Percentiles rank a stretch among this genome's conserved stretches.
These are phyloP conservation scores for Rugalucina vietnamica DNA, from an alignment of 2,888 invertebrate species.

Conservation along the genomic window DNA sequence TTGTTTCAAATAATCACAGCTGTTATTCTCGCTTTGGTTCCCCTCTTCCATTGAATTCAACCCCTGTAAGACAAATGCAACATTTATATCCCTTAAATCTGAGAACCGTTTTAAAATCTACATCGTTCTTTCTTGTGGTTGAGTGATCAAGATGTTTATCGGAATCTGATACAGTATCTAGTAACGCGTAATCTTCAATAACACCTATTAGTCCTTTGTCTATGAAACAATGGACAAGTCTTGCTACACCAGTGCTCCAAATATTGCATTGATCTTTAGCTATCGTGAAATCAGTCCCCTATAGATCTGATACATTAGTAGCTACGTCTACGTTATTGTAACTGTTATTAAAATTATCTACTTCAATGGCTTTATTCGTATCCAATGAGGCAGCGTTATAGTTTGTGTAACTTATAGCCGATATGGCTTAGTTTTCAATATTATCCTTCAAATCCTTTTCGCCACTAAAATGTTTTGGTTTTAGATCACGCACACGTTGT, in stretches of 20 bases:
- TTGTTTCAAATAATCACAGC: conserved; percentile 7
- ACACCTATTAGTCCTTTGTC: background rate
- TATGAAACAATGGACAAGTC: background rate
- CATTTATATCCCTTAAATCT: background rate
- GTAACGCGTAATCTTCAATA: background rate
- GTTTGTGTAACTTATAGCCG: background rate
- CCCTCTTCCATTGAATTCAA: background rate
- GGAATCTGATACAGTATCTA: background rate
- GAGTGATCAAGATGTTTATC: conserved; percentile 9
- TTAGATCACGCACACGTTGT: background rate
- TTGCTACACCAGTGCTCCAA: background rate
- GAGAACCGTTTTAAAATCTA: background rate
- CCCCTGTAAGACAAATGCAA: background rate
- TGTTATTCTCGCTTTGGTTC: background rate
- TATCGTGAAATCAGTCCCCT: background rate
- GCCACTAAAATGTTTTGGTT: conserved; percentile 5
- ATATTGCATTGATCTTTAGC: background rate
- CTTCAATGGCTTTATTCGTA: background rate
- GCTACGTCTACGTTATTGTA: background rate
- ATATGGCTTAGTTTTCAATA: background rate
- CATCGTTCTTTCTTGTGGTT: background rate
- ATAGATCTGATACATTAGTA: background rate
- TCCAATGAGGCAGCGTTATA: background rate
- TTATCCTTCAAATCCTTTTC: background rate
- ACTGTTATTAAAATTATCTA: conserved; percentile 5